phyloP scores from a whole-genome alignment of 1,140 invertebrate genomes.

The Drosophila carrolli region DNA sequence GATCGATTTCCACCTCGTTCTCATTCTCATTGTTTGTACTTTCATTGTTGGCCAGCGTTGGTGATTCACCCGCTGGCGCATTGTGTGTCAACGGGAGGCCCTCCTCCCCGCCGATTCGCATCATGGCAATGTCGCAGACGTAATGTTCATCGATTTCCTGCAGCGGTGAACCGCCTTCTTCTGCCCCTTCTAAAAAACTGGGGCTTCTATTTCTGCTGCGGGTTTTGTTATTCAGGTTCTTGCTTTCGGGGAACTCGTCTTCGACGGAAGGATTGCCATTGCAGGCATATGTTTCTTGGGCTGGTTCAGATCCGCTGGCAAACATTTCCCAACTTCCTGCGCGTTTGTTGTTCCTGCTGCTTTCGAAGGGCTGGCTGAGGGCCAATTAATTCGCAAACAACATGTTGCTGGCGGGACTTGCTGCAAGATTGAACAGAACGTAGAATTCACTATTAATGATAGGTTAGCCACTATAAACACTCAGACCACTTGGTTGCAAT shows the following conservation, averaged over 20 bases:
- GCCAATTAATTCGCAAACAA: conserved; percentile 59
- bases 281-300: conserved; percentile 13
- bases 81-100: conserved; percentile 12
- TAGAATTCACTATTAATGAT: conserved; percentile 38
- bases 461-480: conserved; percentile 1
- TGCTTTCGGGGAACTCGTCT: conserved; percentile 2
- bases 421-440: conserved; percentile 47
- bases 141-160: conserved; percentile 72
- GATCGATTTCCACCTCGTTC: conserved; percentile 70
- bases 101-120: conserved; percentile 69
- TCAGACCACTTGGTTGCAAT: conserved; percentile 2
- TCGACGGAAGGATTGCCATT: conserved; percentile 2
- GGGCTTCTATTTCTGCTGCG: conserved; percentile 24
- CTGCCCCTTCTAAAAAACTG: background rate
- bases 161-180: conserved; percentile 13
- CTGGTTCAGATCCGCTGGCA: conserved; percentile 15
- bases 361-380: conserved; percentile 27
- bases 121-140: conserved; percentile 75
- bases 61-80: conserved; percentile 15
- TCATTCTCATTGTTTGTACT: conserved; percentile 30
- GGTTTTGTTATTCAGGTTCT: conserved; percentile 10
- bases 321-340: conserved; percentile 52
- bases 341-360: background rate
- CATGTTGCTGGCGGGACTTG: conserved; percentile 51
- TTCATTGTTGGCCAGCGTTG: background rate